Evolutionary conservation across 2,797 vertebrate species (phyloP).

Genomic region (Eulemur coronatus): DNA sequence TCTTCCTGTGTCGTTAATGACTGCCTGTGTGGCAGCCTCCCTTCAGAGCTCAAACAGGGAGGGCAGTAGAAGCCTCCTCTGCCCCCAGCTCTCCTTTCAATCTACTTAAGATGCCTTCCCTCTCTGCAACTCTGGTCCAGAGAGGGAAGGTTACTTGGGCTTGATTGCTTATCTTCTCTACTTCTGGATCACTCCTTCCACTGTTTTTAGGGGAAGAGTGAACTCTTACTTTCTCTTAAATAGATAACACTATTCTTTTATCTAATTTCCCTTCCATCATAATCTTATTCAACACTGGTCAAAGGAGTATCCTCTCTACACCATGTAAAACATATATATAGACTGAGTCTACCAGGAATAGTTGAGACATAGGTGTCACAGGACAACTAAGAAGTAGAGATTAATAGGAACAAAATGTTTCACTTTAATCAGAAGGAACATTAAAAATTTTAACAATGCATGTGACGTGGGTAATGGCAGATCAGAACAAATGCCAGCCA

Average conservation of each 20-base stretch:
- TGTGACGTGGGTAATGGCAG: neutral
- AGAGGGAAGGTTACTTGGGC: neutral
- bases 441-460: neutral
- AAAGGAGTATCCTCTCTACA: neutral
- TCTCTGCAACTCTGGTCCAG: neutral
- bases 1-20: neutral
- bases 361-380: neutral
- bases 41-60: neutral
- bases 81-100: neutral
- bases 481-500: neutral
- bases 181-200: neutral
- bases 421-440: neutral
- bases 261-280: slow-evolving; percentile 3
- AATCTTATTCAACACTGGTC: neutral
- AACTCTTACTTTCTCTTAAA: neutral
- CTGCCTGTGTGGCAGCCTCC: neutral
- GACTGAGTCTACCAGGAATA: neutral
- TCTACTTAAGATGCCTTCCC: neutral
- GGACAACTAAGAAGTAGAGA: neutral
- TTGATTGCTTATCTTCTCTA: neutral
- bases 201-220: neutral
- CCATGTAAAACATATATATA: neutral
- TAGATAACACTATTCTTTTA: neutral
- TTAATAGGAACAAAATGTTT: slow-evolving; percentile 20
- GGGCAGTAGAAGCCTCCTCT: neutral